Evolutionary conservation across 2,888 invertebrate species (phyloP).

Genomic region (Sympetrum striolatum): DNA sequence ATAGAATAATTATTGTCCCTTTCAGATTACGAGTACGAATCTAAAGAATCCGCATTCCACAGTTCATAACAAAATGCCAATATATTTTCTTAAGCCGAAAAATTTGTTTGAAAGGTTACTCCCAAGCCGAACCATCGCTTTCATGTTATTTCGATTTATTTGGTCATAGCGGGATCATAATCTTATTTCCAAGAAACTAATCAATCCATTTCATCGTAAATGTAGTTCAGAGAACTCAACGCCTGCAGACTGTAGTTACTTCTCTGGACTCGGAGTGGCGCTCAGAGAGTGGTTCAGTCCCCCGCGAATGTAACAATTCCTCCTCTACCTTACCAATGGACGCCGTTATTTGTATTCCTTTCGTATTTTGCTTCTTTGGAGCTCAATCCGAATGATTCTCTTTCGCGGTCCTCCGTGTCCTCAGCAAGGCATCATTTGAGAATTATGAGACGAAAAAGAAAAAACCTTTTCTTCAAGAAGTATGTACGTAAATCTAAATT

Average conservation of each 20-base stretch:
- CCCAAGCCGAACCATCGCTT: too few species aligned
- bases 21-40: too few species aligned
- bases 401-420: background rate
- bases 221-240: background rate
- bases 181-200: too few species aligned
- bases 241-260: background rate
- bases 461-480: background rate
- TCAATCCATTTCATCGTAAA: background rate
- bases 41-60: too few species aligned
- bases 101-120: too few species aligned
- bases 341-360: background rate
- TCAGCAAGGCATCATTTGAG: background rate
- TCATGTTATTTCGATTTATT: too few species aligned
- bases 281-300: background rate
- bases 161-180: too few species aligned
- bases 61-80: too few species aligned
- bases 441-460: conserved; percentile 1
- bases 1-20: too few species aligned
- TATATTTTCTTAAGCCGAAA: too few species aligned
- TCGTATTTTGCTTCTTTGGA: background rate
- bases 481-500: too few species aligned
- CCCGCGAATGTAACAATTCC: too few species aligned
- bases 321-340: background rate
- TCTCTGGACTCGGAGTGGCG: background rate
- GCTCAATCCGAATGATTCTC: conserved; percentile 9